Conservation (phyloP, 2,888 invertebrate species). For the Plagiodera versicolora region DNA sequence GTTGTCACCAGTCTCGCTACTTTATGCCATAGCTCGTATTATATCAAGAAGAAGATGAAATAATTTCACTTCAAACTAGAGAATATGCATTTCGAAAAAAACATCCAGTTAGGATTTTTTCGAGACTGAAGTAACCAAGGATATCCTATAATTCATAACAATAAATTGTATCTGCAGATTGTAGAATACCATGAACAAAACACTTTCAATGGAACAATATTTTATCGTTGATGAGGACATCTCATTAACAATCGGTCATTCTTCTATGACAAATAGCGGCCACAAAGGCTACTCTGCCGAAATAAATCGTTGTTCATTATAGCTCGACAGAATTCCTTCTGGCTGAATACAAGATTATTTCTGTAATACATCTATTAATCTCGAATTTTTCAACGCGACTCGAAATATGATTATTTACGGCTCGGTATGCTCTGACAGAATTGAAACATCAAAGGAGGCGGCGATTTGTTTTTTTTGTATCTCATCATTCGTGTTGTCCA, state of each 20-base stretch:
- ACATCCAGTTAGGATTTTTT: no score
- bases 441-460: constrained; percentile 16
- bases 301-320: constrained; percentile 6
- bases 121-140: no score
- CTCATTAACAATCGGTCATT: not conserved
- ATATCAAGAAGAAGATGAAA: no score
- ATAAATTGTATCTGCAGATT: no score
- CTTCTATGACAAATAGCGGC: not conserved
- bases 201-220: no score
- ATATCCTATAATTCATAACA: no score
- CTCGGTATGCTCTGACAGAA: constrained; percentile 12
- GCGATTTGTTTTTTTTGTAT: not conserved
- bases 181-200: no score
- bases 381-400: constrained; percentile 21
- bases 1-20: no score
- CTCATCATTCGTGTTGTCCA: constrained; percentile 2
- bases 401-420: constrained; percentile 20
- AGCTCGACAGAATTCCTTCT: constrained; percentile 1
- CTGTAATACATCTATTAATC: constrained; percentile 23
- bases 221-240: no score
- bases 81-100: no score
- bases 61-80: no score
- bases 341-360: constrained; percentile 23
- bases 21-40: no score
- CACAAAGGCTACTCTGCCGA: not conserved